Conservation (phyloP, 2,888 invertebrate genomes). For the Isoperla grammatica region DNA sequence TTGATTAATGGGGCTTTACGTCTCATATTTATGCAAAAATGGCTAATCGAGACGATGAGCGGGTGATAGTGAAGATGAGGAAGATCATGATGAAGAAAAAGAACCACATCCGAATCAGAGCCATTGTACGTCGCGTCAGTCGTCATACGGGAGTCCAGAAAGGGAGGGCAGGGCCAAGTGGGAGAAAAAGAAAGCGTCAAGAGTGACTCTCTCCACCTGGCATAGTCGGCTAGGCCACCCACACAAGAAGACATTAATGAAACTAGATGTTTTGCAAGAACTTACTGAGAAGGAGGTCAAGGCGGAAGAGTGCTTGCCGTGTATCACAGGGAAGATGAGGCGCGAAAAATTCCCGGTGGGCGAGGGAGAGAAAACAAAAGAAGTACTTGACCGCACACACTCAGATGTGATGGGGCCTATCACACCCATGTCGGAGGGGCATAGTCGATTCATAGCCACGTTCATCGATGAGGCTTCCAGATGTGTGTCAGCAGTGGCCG, state of each 20-base stretch:
- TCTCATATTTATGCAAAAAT: too few species aligned
- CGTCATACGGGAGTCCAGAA: too few species aligned
- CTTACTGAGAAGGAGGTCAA: slow-evolving; percentile 10
- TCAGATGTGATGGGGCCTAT: slow-evolving; percentile 9
- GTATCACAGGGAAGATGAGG: slow-evolving; percentile 8
- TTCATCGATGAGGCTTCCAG: slow-evolving; percentile 16
- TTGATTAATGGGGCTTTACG: too few species aligned
- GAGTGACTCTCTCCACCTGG: slow-evolving; percentile 4
- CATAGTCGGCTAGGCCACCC: slow-evolving; percentile 8
- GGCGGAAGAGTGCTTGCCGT: slow-evolving; percentile 1
- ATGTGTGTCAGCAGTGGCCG: slow-evolving; percentile 8
- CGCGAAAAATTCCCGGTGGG: slow-evolving; percentile 9
- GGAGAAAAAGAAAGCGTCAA: slow-evolving; percentile 4
- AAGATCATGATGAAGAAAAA: too few species aligned
- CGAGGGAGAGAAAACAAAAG: slow-evolving; percentile 7
- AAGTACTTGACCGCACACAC: slow-evolving; percentile 7
- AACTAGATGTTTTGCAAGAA: background rate
- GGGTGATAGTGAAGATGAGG: too few species aligned
- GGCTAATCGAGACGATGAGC: too few species aligned
- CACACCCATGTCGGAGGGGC: slow-evolving; percentile 9
- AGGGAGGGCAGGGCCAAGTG: too few species aligned
- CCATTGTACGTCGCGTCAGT: too few species aligned
- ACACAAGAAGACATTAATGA: background rate
- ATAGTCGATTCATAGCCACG: background rate
- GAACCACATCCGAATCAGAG: too few species aligned